Evolutionary conservation across 1,140 invertebrate species (phyloP).

Genomic region (Epicauta chinensis): DNA sequence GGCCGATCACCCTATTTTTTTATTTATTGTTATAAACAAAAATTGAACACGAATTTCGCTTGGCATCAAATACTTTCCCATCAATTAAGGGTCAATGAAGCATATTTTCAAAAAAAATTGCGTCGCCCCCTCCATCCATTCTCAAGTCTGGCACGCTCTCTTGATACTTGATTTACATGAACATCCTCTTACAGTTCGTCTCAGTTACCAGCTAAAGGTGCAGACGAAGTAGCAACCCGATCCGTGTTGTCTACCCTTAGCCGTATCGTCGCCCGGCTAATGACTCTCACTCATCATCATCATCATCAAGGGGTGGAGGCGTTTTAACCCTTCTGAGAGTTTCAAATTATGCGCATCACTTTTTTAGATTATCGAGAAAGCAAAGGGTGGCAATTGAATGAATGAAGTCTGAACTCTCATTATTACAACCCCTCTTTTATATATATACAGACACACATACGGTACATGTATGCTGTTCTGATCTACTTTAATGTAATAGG

Average conservation of each 20-base stretch:
- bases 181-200: not conserved
- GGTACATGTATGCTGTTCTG: not conserved
- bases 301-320: no score
- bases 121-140: no score
- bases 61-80: no score
- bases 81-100: no score
- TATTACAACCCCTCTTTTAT: slow-evolving; percentile 14
- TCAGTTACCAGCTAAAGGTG: not conserved
- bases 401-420: slow-evolving; percentile 1
- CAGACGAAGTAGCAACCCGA: slow-evolving; percentile 10
- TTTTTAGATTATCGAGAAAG: slow-evolving; percentile 8
- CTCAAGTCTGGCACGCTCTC: no score
- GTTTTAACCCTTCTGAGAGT: slow-evolving; percentile 12
- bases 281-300: slow-evolving; percentile 13
- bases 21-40: no score
- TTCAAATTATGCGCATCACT: slow-evolving; percentile 19
- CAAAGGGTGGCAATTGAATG: slow-evolving; percentile 16
- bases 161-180: not conserved
- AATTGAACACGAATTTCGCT: no score
- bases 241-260: slow-evolving; percentile 4
- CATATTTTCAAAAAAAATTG: no score
- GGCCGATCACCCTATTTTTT: no score
- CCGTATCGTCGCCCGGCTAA: slow-evolving; percentile 9
- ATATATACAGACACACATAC: not conserved
- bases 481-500: slow-evolving; percentile 14